Evolutionary conservation across 2,888 invertebrate species (phyloP).

Genomic region (Plagodis dolabraria): DNA sequence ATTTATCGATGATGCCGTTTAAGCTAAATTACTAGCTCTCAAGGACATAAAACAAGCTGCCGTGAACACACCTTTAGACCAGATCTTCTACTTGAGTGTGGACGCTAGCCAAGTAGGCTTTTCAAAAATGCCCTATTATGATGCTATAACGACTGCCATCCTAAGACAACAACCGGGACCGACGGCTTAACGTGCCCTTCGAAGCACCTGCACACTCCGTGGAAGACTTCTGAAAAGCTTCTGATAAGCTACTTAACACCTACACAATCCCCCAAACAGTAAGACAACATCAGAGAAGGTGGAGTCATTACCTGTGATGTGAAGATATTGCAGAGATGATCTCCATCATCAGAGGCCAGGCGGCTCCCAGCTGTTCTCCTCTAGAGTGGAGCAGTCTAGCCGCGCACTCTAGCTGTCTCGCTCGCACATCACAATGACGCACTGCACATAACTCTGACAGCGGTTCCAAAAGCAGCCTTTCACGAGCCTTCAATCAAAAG

Average conservation of each 20-base stretch:
- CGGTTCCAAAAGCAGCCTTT: conserved; percentile 94
- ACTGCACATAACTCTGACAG: conserved; percentile 96
- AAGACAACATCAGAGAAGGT: neutral
- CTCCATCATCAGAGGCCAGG: conserved; percentile 97
- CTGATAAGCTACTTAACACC: neutral
- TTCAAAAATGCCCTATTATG: no score
- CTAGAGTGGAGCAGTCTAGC: conserved; percentile 95
- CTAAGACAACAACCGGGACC: no score
- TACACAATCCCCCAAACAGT: neutral
- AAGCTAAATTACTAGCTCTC: no score
- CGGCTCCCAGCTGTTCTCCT: conserved; percentile 96
- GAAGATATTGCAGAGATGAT: conserved; percentile 98
- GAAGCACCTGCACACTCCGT: no score
- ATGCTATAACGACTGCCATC: no score
- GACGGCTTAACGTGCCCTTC: no score
- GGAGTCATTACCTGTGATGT: conserved; percentile 92
- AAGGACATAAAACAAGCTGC: no score
- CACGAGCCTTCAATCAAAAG: conserved; percentile 84
- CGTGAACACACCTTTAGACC: no score
- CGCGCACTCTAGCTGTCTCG: conserved; percentile 97
- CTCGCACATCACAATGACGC: conserved; percentile 96
- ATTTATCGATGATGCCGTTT: no score
- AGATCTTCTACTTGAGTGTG: no score
- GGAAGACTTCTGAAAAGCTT: no score
- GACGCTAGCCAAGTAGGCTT: no score